These are phyloP conservation scores for Apamea epomidion DNA, from an alignment of 2,888 invertebrate genomes.

Conservation along the genomic window DNA sequence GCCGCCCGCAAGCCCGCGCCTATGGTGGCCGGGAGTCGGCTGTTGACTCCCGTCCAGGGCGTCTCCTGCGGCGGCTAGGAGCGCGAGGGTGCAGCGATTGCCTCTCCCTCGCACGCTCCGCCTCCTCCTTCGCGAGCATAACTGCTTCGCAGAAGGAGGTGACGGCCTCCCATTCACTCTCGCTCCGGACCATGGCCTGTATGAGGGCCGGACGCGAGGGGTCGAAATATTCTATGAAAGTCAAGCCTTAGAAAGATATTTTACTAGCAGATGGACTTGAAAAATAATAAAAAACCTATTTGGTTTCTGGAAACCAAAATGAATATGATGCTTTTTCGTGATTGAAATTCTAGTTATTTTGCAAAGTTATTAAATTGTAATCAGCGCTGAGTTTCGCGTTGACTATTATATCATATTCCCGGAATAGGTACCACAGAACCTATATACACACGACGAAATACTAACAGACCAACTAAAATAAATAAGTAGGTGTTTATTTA, in stretches of 20 bases:
- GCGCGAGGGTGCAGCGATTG: too few relatives aligned
- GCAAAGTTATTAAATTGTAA: constrained; percentile 33
- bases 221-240: background rate
- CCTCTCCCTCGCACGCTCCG: too few relatives aligned
- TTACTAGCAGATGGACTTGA: background rate
- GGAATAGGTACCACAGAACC: background rate
- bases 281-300: background rate
- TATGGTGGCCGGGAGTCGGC: too few relatives aligned
- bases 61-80: too few relatives aligned
- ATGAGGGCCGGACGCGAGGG: too few relatives aligned
- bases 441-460: background rate
- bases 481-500: too few relatives aligned
- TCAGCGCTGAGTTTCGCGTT: constrained; percentile 12
- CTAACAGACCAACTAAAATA: background rate
- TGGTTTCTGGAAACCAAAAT: constrained; percentile 1
- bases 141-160: too few relatives aligned
- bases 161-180: too few relatives aligned
- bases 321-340: constrained; percentile 22
- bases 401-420: constrained; percentile 4
- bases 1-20: too few relatives aligned
- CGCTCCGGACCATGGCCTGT: too few relatives aligned
- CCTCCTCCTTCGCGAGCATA: too few relatives aligned
- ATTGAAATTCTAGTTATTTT: constrained; percentile 22
- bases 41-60: too few relatives aligned
- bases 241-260: background rate